phyloP scores from a whole-genome alignment of 2,797 vertebrate species.

The Strix occidentalis region DNA sequence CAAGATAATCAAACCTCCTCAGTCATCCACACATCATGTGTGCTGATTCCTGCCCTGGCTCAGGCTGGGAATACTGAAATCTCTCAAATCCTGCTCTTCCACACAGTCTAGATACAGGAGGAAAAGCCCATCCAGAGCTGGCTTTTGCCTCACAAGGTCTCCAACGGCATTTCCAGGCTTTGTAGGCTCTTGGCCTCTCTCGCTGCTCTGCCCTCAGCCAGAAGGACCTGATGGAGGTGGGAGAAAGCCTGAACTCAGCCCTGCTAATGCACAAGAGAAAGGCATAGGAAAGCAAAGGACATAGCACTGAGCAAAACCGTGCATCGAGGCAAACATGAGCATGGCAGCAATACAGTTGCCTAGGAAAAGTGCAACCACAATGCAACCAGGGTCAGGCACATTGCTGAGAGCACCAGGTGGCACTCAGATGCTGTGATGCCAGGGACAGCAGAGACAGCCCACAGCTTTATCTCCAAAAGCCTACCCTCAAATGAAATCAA shows the following conservation, averaged over 20 bases:
- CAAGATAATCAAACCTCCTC: not conserved
- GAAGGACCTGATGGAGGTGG: accelerated
- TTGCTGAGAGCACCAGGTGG: constrained; percentile 15
- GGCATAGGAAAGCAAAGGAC: not conserved
- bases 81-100: not conserved
- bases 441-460: not conserved
- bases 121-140: not conserved
- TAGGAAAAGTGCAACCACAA: accelerated
- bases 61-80: not conserved
- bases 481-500: not conserved
- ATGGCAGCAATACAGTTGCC: not conserved
- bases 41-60: not conserved
- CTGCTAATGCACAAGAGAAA: not conserved
- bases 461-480: not conserved
- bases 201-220: not conserved
- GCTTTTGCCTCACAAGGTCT: not conserved
- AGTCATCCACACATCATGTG: accelerated
- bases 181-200: not conserved
- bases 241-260: not conserved
- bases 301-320: accelerated
- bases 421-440: not conserved
- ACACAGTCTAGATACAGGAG: not conserved
- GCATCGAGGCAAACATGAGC: not conserved
- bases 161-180: not conserved
- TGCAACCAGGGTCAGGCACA: accelerated